phyloP scores from a whole-genome alignment of 2,113 vertebrate genomes.

The Herpetotheres cachinnans region DNA sequence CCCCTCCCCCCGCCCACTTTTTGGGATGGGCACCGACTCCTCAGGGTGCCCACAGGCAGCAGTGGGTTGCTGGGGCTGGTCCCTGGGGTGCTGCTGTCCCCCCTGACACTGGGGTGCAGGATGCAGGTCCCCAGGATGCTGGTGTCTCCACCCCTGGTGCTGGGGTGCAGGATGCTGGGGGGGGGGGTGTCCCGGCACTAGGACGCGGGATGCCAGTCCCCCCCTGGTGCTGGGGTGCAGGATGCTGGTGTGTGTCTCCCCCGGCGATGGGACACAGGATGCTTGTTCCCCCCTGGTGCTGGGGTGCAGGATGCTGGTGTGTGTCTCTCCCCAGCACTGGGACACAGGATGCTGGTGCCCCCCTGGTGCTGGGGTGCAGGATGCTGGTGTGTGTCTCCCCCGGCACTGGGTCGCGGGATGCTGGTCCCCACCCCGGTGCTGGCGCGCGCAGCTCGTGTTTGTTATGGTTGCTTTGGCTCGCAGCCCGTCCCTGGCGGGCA shows the following conservation, averaged over 20 bases:
- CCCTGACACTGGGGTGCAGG: too few relatives aligned
- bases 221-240: not conserved
- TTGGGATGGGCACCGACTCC: not conserved
- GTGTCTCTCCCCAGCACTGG: not conserved
- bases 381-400: not conserved
- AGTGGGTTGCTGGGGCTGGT: not conserved
- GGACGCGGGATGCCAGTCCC: not conserved
- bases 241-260: not conserved
- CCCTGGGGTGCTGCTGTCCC: not conserved
- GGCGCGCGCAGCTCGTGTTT: slow-evolving; percentile 75
- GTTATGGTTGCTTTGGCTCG: slow-evolving; percentile 83
- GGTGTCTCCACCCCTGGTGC: too few relatives aligned
- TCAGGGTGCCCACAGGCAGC: not conserved
- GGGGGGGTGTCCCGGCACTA: too few relatives aligned
- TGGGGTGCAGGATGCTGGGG: not conserved
- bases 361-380: not conserved
- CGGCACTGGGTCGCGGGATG: not conserved
- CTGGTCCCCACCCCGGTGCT: not conserved
- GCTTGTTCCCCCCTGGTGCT: rapidly evolving
- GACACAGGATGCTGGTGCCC: not conserved
- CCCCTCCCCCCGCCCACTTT: not conserved
- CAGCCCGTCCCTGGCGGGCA: slow-evolving; percentile 79
- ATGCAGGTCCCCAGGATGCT: not conserved
- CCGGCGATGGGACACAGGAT: not conserved
- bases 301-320: too few relatives aligned